Base-by-base conservation (phyloP, 92 coral and sea anemone species). In the Scolanthus callimorphus region DNA sequence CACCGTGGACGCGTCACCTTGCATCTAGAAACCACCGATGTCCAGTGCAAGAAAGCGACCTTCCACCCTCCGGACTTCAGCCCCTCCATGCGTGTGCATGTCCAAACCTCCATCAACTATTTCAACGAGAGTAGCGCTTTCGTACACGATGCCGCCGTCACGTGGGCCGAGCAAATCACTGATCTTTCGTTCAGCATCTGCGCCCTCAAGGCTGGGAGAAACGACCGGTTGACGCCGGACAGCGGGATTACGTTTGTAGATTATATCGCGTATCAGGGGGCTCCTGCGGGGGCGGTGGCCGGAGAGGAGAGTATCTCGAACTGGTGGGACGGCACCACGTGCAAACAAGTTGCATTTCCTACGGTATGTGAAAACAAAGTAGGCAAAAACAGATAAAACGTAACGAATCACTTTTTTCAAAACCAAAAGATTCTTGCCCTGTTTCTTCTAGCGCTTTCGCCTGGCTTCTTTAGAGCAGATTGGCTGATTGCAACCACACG, bases 261-360 rank as follows among this genome's bases (percentile, higher is more conserved):
- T 55, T 79, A 73, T 45, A 63, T 85, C 1, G 83, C 82, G 20
- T 85, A 79, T 58, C 91, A 85, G 58, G 86, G 79, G 1, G 76
- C 84, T 10, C 91, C 91, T 0, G 25, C 56, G 38, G 91, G 82
- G 11, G 76, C 91, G 1, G 86, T 85, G 12, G 72, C 91, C 2
- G 91, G 91, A 0, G 82, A 85, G 6, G 82, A 73, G 83, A 19
- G 44, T 30, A 39, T 85, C 2, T 44, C 57, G 6, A 69, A 66
- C 26, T 85, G 91, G 91, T 85, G 91, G 91, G 91, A 85, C 60
- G 91, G 91, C 0, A 85, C 91, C 22, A 73, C 76, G 1, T 85
- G 91, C 58, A 79, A 70, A 46, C 38, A 51, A 17, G 56, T 79
- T 25, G 26, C 17, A 31, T 39, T 85, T 2, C 91, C 91, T 9